Percentiles rank a stretch among this genome's conserved stretches.
Evolutionary conservation across 2,797 vertebrate species (phyloP).

Genomic region (Sebastes diploproa): DNA sequence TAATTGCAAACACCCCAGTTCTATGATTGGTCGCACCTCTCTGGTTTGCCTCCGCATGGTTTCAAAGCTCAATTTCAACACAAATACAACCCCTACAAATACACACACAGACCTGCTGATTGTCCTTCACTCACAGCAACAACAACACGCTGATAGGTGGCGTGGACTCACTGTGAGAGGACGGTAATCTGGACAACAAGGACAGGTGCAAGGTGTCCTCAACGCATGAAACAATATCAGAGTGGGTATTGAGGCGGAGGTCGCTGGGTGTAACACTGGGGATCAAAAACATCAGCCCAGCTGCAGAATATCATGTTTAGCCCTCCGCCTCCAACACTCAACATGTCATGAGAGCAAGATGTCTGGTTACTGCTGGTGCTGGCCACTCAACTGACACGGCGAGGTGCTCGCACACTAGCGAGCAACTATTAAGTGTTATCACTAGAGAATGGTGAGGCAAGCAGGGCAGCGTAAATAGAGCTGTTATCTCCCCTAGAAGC

Average conservation of each 20-base stretch:
- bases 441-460: constrained; percentile 28
- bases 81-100: background rate
- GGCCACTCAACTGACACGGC: constrained; percentile 20
- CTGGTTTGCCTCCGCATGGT: background rate
- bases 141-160: background rate
- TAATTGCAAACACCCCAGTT: constrained; percentile 7
- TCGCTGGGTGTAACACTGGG: background rate
- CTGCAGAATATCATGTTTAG: constrained; percentile 18
- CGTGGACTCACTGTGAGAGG: constrained; percentile 4
- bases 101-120: constrained; percentile 20
- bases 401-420: constrained; percentile 9
- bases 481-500: constrained; percentile 58
- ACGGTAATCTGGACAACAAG: constrained; percentile 1
- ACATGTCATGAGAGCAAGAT: constrained; percentile 31
- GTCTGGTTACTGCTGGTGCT: constrained; percentile 20
- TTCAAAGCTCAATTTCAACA: background rate
- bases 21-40: background rate
- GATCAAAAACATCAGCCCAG: constrained; percentile 23
- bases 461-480: constrained; percentile 54
- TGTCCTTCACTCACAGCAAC: constrained; percentile 19
- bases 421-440: constrained; percentile 61
- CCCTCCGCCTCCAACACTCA: constrained; percentile 3
- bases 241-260: background rate
- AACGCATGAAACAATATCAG: background rate
- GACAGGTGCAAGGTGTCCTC: background rate